phyloP scores from a whole-genome alignment of 2,113 vertebrate genomes.

The Hemiprocne comata region DNA sequence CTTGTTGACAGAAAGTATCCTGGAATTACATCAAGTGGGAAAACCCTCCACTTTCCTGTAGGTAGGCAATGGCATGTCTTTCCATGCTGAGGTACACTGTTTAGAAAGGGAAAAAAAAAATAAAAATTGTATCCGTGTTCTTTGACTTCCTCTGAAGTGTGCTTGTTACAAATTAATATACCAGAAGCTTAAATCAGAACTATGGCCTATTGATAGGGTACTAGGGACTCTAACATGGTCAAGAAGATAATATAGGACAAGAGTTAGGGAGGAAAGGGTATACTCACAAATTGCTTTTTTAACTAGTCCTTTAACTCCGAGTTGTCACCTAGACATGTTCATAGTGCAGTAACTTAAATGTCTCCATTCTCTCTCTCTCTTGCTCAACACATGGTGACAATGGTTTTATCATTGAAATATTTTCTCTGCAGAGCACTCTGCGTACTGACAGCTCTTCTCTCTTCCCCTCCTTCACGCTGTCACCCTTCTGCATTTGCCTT shows the following conservation, averaged over 20 bases:
- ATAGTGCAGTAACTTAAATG: background rate
- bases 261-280: background rate
- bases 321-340: background rate
- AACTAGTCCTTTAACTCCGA: background rate
- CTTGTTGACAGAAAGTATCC: background rate
- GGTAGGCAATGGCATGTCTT: background rate
- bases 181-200: background rate
- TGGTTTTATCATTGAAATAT: background rate
- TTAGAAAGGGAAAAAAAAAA: background rate
- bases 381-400: background rate
- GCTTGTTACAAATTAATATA: background rate
- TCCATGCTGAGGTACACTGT: background rate
- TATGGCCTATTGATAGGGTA: background rate
- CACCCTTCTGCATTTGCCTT: conserved; percentile 40
- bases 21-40: background rate
- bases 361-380: background rate
- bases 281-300: background rate
- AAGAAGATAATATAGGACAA: background rate
- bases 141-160: background rate
- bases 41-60: background rate
- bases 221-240: background rate
- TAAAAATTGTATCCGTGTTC: background rate
- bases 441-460: conserved; percentile 47
- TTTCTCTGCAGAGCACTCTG: background rate
- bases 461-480: conserved; percentile 7